Evolutionary conservation across 2,113 vertebrate species (phyloP), one percentile per base, ranked within the genome.

Genomic region (Dicentrarchus labrax): DNA sequence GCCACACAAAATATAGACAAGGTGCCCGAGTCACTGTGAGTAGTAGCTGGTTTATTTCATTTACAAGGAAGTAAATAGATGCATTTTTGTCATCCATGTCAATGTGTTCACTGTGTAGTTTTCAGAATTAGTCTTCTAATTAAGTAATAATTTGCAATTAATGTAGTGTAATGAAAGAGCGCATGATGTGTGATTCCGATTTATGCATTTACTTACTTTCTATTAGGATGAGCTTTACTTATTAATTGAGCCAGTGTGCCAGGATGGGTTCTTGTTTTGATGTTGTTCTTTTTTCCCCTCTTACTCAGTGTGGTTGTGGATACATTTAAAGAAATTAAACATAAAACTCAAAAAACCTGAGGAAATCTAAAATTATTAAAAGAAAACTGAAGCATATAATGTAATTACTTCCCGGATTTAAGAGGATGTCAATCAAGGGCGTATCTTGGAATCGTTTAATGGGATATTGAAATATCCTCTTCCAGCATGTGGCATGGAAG

Each of bases 381-480:
- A 90, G 83, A 89, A 94, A 92, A 93, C 83, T 73, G 80, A 92
- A 86, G 87, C 91, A 92, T 94, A 91, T 94, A 94, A 94, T 95
- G 90, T 94, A 94, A 95, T 95, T 95, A 94, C 89, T 89, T 86
- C 83, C 74, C 60, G 82, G 78, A 83, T 94, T 95, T 94, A 93
- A 93, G 85, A 84, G 90, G 86, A 93, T 81, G 95, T 94, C 95
- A 95, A 94, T 95, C 95, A 95, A 86, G 64, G 79, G 80, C 89
- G 82, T 95, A 94, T 95, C 94, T 94, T 84, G 81, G 89, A 91
- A 93, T 94, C 88, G 61, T 90, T 94, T 96, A 95, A 95, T 95
- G 85, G 91, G 94, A 95, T 95, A 95, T 94, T 93, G 93, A 95
- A 95, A 95, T 94, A 93, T 96, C 94, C 92, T 93, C 89, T 91